Base-by-base conservation (phyloP, 2,797 vertebrate species). In the Tauraco hartlaubi region DNA sequence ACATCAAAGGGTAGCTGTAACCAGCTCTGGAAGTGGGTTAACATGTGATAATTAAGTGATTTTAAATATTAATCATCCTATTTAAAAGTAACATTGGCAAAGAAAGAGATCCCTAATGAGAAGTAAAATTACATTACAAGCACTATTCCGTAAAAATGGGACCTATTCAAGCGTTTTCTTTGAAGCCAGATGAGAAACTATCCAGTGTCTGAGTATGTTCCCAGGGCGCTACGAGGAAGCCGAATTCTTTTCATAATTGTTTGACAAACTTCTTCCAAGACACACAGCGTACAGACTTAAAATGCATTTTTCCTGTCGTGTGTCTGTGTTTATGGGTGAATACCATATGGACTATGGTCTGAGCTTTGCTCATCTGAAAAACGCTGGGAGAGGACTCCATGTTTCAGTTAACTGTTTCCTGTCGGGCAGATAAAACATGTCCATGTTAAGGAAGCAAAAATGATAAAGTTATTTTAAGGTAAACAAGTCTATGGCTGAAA, bases 21-120 rank as follows among this genome's bases (percentile, higher is more conserved):
- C 86, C 33, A 37, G 19, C 85, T 91, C 64, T 96, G 72, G 84
- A 97, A 97, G 75, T 90, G 62, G 71, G 92, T 91, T 95, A 96
- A 96, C 64, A 83, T 86, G 76, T 91, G 93, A 94, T 95, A 94
- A 96, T 96, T 96, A 94, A 81, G 43, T 90, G 68, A 93, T 59
- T 96, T 97, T 92, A 97, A 96, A 97, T 97, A 97, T 96, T 96
- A 96, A 96, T 96, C 77, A 85, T 91, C 92, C 74, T 85, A 62
- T 96, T 95, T 97, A 78, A 96, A 95, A 93, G 83, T 80, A 94
- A 44, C 35, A 62, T 59, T 91, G 29, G 46, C 78, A 95, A 94
- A 77, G 51, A 95, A 96, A 96, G 55, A 77, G 10, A 83, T 62
- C 49, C 61, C 44, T 54, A 72, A 77, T 75, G 85, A 94, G 93